Base-by-base conservation (phyloP, 2,113 vertebrate species). In the Herpailurus yagouaroundi region DNA sequence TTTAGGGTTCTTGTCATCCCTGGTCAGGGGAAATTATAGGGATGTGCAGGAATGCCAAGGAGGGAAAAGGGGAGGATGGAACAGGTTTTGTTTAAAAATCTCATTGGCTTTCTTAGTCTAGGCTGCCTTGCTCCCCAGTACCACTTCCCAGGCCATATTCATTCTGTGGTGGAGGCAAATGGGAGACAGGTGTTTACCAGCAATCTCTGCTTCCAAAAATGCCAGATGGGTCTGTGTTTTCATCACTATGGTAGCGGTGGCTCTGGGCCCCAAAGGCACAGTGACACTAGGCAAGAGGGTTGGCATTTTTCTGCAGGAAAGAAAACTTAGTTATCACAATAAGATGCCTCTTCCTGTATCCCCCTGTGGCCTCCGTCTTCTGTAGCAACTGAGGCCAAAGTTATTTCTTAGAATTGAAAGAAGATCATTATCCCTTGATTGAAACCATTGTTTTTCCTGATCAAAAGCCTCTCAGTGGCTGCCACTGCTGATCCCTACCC, bases 361-460 rank as follows among this genome's bases (percentile, higher is more conserved):
- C 77, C 50, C 50, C 27, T 76, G 66, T 85, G 85, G 77, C 81
- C 84, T 96, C 95, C 83, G 69, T 77, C 86, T 96, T 97, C 85
- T 80, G 92, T 41, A 98, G 97, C 97, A 97, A 73, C 88, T 57
- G 89, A 98, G 87, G 97, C 97, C 97, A 97, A 98, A 95, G 96
- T 94, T 97, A 87, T 97, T 98, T 96, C 91, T 98, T 98, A 85
- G 16, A 94, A 97, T 98, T 98, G 84, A 92, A 98, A 98, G 66
- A 92, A 76, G 96, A 98, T 98, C 97, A 97, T 97, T 98, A 98
- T 85, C 91, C 93, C 86, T 97, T 97, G 86, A 97, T 90, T 98
- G 89, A 98, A 95, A 97, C 91, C 94, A 63, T 96, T 98, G 96
- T 96, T 97, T 97, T 94, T 97, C 85, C 94, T 96, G 63, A 64